Base-by-base conservation (phyloP, 2,888 invertebrate species). In the Coelopa pilipes region DNA sequence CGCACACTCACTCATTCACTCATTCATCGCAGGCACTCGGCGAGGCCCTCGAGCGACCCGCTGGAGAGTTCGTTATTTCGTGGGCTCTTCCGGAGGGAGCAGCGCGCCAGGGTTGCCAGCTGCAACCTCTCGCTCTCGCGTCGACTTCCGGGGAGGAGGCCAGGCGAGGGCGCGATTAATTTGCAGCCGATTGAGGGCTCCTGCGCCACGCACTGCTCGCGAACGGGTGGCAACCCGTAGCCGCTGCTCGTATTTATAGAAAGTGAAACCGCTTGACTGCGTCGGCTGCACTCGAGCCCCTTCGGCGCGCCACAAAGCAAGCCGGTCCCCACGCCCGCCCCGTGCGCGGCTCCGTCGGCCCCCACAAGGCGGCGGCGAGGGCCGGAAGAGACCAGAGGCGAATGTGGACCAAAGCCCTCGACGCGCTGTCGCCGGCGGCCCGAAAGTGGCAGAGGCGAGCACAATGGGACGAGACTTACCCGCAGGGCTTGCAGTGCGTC, bases 401-500 rank as follows among this genome's bases (percentile, higher is more conserved):
- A 63, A 65, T 66, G 24, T 71, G 53, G 71, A 65, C 53, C 71
- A 65, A 19, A 53, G 46, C 60, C 62, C 71, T 63, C 21, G 53
- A 71, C n/a, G 11, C 19, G 67, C 50, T 15, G n/a, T 53, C 50
- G 15, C n/a, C n/a, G n/a, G n/a, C n/a, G n/a, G n/a, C n/a, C 45
- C 63, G 76, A 75, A 76, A 78, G 77, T 77, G 74, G 77, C 75
- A 77, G 78, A 75, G 19, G 21, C 57, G 53, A 24, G 50, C 10
- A 69, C 17, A 34, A 10, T 19, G 53, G 4, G n/a, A 53, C 46
- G 15, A 17, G 17, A 86, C 88, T 85, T 80, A 88, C 87, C 87
- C 87, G 79, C 87, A 88, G 68, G 87, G 87, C 74, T 88, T 88
- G 81, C 88, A 88, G 78, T 87, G 87, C 82, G 86, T 87, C 87